These are phyloP conservation scores for Oligia latruncula DNA, from an alignment of 2,888 invertebrate species.

Conservation along the genomic window DNA sequence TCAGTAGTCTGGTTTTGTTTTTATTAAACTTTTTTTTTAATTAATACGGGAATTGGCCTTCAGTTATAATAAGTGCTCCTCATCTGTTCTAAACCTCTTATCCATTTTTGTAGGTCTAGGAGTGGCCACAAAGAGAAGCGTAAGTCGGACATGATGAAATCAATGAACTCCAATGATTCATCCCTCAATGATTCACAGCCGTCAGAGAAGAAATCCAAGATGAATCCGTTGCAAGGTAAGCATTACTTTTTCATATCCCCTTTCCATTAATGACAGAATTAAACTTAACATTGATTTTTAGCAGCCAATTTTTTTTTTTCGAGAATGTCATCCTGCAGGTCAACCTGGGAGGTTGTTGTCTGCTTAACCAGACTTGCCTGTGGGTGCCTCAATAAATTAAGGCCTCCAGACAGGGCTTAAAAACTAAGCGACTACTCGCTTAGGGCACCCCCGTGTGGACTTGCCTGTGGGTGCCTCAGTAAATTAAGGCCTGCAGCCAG, in stretches of 20 bases:
- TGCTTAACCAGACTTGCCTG: background rate
- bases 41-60: background rate
- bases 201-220: slow-evolving; percentile 85
- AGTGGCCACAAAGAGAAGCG: slow-evolving; percentile 91
- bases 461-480: too few species aligned
- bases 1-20: too few species aligned
- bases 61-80: background rate
- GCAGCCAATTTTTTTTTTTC: background rate
- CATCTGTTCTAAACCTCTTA: background rate
- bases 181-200: slow-evolving; percentile 84
- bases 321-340: background rate
- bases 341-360: background rate
- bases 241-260: background rate
- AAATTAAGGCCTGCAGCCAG: background rate
- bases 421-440: background rate
- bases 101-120: slow-evolving; percentile 88
- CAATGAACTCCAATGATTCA: slow-evolving; percentile 81
- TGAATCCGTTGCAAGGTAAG: slow-evolving; percentile 87
- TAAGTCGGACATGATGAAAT: slow-evolving; percentile 85
- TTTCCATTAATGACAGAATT: slow-evolving; percentile 2
- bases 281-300: slow-evolving; percentile 18
- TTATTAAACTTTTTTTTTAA: background rate
- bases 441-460: background rate
- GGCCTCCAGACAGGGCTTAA: background rate
- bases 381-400: too few species aligned